Percentiles rank a stretch among this genome's conserved stretches.
phyloP scores from a whole-genome alignment of 2,797 vertebrate species.

The Neopelma chrysocephalum region DNA sequence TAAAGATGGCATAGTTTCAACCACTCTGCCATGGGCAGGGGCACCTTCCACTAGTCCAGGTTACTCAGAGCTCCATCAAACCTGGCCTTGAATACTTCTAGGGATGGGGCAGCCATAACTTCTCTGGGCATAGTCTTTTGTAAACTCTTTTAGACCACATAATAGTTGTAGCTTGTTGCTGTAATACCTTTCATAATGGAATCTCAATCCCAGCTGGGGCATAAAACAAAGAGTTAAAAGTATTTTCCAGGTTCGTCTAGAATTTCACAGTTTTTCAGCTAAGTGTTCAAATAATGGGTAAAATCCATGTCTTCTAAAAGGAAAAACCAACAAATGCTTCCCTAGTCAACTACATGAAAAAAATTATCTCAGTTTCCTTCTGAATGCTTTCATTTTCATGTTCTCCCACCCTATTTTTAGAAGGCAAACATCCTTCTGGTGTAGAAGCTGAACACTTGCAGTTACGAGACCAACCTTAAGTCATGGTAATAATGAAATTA shows the following conservation, averaged over 20 bases:
- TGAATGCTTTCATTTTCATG: background rate
- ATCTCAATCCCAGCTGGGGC: background rate
- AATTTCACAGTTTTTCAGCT: background rate
- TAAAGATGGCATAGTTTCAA: background rate
- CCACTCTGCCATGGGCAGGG: fast-evolving
- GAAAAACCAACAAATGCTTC: background rate
- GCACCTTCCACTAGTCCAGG: background rate
- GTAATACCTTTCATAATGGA: background rate
- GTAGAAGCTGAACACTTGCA: background rate
- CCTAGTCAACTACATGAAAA: background rate
- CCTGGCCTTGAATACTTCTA: background rate
- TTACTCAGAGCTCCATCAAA: background rate
- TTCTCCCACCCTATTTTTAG: background rate
- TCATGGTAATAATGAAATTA: background rate
- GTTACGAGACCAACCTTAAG: background rate
- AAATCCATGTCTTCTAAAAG: background rate
- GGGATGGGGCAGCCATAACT: background rate
- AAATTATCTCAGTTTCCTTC: background rate
- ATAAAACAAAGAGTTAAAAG: background rate
- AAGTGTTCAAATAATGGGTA: background rate
- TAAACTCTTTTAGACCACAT: background rate
- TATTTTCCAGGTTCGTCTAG: background rate
- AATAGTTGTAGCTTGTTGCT: background rate
- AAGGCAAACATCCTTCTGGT: background rate
- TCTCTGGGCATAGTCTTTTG: background rate